Evolutionary conservation across 2,113 vertebrate species (phyloP).

Genomic region (Pseudopodoces humilis): DNA sequence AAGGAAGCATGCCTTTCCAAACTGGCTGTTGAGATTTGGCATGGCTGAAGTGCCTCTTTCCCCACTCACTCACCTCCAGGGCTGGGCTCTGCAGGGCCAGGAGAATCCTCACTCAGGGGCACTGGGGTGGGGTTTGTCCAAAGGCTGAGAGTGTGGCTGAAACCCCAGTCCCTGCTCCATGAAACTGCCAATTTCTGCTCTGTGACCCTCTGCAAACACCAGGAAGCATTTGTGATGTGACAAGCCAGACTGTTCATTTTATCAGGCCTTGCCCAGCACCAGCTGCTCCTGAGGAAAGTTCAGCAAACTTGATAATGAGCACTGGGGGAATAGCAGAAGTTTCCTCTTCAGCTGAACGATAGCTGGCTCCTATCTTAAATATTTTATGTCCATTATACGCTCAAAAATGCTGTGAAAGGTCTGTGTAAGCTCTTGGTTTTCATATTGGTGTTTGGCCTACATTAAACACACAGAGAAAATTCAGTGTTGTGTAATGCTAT

Average conservation of each 20-base stretch:
- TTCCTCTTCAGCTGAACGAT: neutral
- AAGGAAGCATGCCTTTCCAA: neutral
- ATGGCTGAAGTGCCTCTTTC: too few species aligned
- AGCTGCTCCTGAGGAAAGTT: slow-evolving; percentile 16
- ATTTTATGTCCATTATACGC: neutral
- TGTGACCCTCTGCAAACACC: neutral
- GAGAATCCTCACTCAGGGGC: too few species aligned
- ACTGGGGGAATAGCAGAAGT: slow-evolving; percentile 15
- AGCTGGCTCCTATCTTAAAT: slow-evolving; percentile 2
- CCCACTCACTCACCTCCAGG: fast-evolving
- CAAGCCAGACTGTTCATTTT: neutral
- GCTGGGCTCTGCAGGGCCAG: neutral
- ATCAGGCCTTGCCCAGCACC: neutral
- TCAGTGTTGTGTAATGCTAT: neutral
- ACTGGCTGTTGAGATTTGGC: neutral
- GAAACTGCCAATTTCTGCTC: neutral
- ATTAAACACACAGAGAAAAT: neutral
- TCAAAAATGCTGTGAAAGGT: neutral
- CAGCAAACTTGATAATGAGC: slow-evolving; percentile 40
- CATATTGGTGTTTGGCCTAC: neutral
- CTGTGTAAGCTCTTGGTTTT: neutral
- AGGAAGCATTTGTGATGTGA: neutral
- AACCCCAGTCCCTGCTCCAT: neutral
- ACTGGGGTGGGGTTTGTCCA: neutral
- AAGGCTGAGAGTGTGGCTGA: neutral